Conservation (phyloP, 2,113 vertebrate species). For the Porphyrio hochstetteri region DNA sequence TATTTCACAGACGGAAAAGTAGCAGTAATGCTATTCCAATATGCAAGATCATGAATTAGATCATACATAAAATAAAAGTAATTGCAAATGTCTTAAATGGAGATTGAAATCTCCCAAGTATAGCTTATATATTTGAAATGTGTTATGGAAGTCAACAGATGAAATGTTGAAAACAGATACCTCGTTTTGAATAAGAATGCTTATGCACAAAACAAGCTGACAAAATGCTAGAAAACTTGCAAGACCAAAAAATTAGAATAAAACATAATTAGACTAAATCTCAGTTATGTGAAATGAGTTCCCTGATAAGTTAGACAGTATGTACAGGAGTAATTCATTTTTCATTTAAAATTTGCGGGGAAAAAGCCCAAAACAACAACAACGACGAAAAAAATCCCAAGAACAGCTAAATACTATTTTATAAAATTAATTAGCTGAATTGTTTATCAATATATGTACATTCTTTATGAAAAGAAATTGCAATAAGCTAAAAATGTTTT, state of each 20-base stretch:
- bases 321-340: neutral
- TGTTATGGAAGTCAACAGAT: neutral
- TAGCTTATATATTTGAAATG: neutral
- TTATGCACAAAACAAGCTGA: neutral
- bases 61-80: conserved; percentile 17
- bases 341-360: neutral
- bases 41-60: conserved; percentile 18
- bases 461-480: neutral
- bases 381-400: neutral
- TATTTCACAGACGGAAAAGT: conserved; percentile 33
- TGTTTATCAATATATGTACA: neutral
- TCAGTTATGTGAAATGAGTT: neutral
- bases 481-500: neutral
- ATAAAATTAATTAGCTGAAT: neutral
- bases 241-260: neutral
- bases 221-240: neutral
- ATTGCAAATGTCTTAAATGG: neutral
- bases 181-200: neutral
- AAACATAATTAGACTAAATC: neutral
- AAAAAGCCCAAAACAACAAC: neutral
- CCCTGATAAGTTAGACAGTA: neutral
- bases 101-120: neutral
- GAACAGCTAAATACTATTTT: neutral
- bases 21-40: neutral
- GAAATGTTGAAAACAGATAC: neutral